Base-by-base conservation (phyloP, 2,797 vertebrate species). In the Crypturellus tataupa region DNA sequence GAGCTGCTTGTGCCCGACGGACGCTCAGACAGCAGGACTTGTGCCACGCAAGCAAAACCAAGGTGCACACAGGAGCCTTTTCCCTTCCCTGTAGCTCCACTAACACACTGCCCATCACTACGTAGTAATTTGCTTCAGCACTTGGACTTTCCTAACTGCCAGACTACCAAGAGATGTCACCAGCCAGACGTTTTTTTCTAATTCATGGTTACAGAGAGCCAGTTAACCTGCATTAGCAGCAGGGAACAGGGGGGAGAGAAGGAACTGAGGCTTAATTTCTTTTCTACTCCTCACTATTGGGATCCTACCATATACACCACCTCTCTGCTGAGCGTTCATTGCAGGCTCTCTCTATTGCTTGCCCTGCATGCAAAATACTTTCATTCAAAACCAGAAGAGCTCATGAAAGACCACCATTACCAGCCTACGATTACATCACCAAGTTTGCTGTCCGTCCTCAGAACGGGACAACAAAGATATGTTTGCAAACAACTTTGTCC, bases 121-220 rank as follows among this genome's bases (percentile, higher is more conserved):
- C 19, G 40, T 56, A 69, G 58, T 7, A 3, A 63, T 51, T 29
- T 29, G 29, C 16, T 76, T 72, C 31, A 85, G 80, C 23, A 29
- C 53, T 47, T 20, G 11, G 5, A 58, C 35, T 17, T 20, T 58
- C 75, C 3, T 12, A 85, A 63, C 9, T 35, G 24, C 44, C 53
- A 27, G 49, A 39, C 37, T 39, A 39, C 81, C 70, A 23, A 75
- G n/a, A 69, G 7, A 81, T 4, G 1, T 0, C 0, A 72, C 25
- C 39, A 35, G 19, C 65, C 12, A 0, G 27, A 82, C 75, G 62
- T 82, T 44, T 78, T 53, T 84, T 78, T 80, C 46, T n/a, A 25
- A 46, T 55, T 68, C 31, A 12, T 11, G 2, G 10, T 58, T 65
- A 44, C 62, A 81, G 56, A 60, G 2, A 19, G 64, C 44, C 72